These are phyloP conservation scores for Callaeas wilsoni DNA, from an alignment of 2,113 vertebrate species.

Conservation along the genomic window DNA sequence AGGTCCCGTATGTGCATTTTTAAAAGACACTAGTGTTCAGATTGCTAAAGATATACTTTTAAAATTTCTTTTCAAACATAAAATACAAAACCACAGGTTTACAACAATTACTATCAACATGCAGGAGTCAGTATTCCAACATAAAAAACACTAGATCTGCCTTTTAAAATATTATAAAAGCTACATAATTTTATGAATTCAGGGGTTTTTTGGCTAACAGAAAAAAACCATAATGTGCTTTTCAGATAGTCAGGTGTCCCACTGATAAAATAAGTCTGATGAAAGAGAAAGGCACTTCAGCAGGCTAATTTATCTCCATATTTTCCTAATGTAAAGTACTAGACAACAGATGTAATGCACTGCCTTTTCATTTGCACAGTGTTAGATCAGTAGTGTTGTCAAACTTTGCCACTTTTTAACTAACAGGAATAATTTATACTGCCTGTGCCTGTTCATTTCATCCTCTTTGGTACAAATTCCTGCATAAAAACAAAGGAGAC, in stretches of 20 bases:
- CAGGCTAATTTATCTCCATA: slow-evolving; percentile 20
- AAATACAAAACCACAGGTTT: background rate
- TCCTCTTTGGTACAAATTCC: slow-evolving; percentile 31
- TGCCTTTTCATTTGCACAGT: background rate
- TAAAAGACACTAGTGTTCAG: slow-evolving; percentile 12
- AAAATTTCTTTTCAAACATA: slow-evolving; percentile 16
- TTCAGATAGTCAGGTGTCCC: slow-evolving; percentile 31
- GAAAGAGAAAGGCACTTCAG: slow-evolving; percentile 69
- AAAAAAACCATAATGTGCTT: slow-evolving; percentile 13
- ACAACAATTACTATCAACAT: slow-evolving; percentile 51
- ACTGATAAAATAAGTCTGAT: slow-evolving; percentile 45
- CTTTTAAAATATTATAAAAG: slow-evolving; percentile 34
- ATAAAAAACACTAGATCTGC: slow-evolving; percentile 30
- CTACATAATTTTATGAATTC: background rate
- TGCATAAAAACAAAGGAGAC: background rate
- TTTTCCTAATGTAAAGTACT: background rate
- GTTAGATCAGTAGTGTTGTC: background rate
- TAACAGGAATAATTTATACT: background rate
- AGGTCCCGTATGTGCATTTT: background rate
- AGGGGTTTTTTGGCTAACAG: slow-evolving; percentile 54
- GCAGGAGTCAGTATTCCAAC: slow-evolving; percentile 62
- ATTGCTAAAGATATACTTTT: background rate
- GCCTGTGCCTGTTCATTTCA: background rate
- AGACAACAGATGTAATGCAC: background rate
- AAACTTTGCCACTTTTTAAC: background rate